These are phyloP conservation scores for Ptychochromis oligacanthus DNA, from an alignment of 2,113 vertebrate species.

Conservation along the genomic window DNA sequence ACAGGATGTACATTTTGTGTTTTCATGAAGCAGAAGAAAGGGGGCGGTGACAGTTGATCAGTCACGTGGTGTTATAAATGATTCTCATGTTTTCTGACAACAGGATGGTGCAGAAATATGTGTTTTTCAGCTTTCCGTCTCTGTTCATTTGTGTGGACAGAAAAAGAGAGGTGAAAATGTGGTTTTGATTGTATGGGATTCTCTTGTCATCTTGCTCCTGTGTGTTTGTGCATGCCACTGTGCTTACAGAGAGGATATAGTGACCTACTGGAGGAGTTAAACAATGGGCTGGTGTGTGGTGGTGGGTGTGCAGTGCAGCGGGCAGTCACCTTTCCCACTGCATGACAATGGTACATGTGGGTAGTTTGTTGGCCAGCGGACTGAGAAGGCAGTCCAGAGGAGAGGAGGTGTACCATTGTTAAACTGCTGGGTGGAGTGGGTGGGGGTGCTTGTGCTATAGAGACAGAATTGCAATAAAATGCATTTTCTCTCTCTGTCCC, in stretches of 20 bases:
- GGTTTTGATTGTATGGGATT: constrained; percentile 13
- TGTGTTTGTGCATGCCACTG: constrained; percentile 6
- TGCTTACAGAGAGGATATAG: constrained; percentile 20
- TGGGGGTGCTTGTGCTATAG: constrained; percentile 33
- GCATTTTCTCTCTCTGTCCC: constrained; percentile 9
- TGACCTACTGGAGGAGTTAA: constrained; percentile 19
- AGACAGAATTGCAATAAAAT: constrained; percentile 68
- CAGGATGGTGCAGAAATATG: neutral
- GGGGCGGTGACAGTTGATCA: neutral
- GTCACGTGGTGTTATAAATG: neutral
- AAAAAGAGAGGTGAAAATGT: neutral
- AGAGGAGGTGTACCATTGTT: constrained; percentile 43
- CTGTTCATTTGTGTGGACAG: neutral
- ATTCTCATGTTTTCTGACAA: neutral
- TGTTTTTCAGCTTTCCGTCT: neutral
- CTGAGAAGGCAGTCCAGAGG: constrained; percentile 19
- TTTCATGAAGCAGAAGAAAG: constrained; percentile 4
- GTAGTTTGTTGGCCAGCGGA: constrained; percentile 7
- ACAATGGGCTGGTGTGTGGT: constrained; percentile 41
- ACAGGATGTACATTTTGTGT: constrained; percentile 14
- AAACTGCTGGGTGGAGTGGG: constrained; percentile 15
- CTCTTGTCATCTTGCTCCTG: constrained; percentile 6
- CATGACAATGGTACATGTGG: constrained; percentile 11
- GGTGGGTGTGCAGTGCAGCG: constrained; percentile 37
- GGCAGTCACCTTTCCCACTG: constrained; percentile 26